Evolutionary conservation across 2,797 vertebrate species (phyloP), one percentile per base, ranked within the genome.

Genomic region (Xiphorhynchus erythropygius): DNA sequence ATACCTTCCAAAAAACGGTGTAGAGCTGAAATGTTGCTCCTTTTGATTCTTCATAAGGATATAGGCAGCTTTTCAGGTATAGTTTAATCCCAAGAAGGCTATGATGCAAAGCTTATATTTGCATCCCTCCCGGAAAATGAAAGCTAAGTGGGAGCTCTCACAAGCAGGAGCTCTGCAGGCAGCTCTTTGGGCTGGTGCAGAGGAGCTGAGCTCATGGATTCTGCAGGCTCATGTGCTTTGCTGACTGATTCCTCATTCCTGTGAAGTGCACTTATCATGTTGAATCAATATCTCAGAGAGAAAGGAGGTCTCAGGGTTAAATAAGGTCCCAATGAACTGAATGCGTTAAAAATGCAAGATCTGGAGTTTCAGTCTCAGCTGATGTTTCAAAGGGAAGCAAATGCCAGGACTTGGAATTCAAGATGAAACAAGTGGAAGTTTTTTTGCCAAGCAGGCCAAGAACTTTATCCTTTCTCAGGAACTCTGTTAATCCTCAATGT

Each of bases 191-290:
- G 75, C 89, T 67, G 59, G 67, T 77, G 64, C 69, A 27, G 57
- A 33, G 63, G 39, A 55, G 21, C 53, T 17, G 7, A 92, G 76
- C 79, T 88, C 49, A 37, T 1, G 6, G 49, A 46, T 90, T 89
- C 33, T 93, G 91, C 73, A 9, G 16, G 73, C 93, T 95, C 79
- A 25, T 46, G 82, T 6, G 19, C 50, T 91, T 82, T 87, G 86
- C 69, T 59, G 85, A 18, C 85, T 63, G 90, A 90, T 93, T 33
- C 47, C 69, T 79, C 7, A 0, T 69, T 88, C 76, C 93, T 5
- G 50, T 59, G 65, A 85, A 97, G 83, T 90, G 93, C 88, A 93
- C 90, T 93, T 69, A 79, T 90, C 95, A 74, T 28, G 65, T 96
- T 46, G 39, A 91, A 97, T 97, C 91, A 95, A 13, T 47, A 46